Conservation (phyloP, 2,888 invertebrate species). For the Adineta ricciae region DNA sequence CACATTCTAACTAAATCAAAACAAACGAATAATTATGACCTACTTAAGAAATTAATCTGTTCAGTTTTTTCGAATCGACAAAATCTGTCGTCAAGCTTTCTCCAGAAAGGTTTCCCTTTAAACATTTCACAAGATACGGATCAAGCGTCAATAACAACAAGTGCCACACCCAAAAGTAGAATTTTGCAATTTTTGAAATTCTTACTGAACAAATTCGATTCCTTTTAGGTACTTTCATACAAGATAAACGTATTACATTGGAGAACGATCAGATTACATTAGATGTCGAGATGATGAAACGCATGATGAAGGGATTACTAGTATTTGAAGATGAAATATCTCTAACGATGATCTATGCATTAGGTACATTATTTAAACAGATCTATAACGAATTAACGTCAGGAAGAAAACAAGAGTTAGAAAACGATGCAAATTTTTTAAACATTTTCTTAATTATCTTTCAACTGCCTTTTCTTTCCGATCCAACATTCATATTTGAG, state of each 20-base stretch:
- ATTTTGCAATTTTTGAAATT: no score
- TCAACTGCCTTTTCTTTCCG: slow-evolving; percentile 58
- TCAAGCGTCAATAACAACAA: neutral
- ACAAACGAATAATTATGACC: neutral
- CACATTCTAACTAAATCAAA: neutral
- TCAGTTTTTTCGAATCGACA: slow-evolving; percentile 2
- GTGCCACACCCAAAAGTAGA: neutral
- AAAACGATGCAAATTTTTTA: neutral
- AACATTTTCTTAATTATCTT: slow-evolving; percentile 17
- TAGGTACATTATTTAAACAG: neutral
- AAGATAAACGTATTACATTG: neutral
- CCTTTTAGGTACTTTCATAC: neutral
- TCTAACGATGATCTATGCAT: neutral
- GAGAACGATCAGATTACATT: slow-evolving; percentile 3
- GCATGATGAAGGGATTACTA: neutral
- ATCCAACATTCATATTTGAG: slow-evolving; percentile 67
- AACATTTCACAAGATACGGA: neutral
- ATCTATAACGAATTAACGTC: neutral
- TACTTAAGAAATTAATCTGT: neutral
- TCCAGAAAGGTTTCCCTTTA: neutral
- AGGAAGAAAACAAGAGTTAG: neutral
- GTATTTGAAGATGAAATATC: slow-evolving; percentile 6
- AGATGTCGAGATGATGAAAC: neutral
- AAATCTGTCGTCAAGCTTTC: slow-evolving; percentile 4
- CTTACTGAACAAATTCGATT: no score